Evolutionary conservation across 2,113 vertebrate species (phyloP).

Genomic region (Monarcha castaneiventris): DNA sequence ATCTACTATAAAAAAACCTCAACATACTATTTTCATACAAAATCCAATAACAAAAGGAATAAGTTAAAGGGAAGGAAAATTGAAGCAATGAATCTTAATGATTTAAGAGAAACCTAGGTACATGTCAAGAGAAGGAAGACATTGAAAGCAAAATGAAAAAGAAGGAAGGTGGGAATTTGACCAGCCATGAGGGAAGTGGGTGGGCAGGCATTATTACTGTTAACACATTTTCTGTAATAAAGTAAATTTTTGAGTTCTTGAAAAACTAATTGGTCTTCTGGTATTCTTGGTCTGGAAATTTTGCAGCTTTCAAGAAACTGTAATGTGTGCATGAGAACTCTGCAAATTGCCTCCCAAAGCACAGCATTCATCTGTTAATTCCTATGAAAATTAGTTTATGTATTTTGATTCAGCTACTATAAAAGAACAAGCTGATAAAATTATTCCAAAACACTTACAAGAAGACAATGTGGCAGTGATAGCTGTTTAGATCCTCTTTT

Average conservation of each 20-base stretch:
- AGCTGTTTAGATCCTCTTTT: not conserved
- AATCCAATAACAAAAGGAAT: not conserved
- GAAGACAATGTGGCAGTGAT: not conserved
- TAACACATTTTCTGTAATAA: not conserved
- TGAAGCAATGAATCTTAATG: not conserved
- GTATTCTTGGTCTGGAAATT: not conserved
- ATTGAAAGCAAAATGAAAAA: not conserved
- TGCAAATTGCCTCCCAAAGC: not conserved
- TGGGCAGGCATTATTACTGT: not conserved
- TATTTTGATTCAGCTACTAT: not conserved
- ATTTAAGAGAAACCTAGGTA: not conserved
- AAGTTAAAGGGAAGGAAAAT: not conserved
- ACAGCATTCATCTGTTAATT: not conserved
- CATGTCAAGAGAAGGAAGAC: not conserved
- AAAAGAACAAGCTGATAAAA: not conserved
- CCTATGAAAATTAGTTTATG: not conserved
- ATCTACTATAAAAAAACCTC: not conserved
- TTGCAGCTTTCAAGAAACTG: not conserved
- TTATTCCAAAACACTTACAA: not conserved
- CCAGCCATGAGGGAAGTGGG: not conserved
- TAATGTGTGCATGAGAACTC: not conserved
- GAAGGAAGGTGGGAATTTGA: not conserved
- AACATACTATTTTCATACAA: not conserved
- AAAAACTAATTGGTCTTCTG: not conserved
- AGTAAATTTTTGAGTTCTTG: not conserved